A percentile compares a stretch with the other conserved stretches of the same genome.
Evolutionary conservation across 2,113 vertebrate genomes (phyloP).

Genomic region (Chiloscyllium plagiosum): DNA sequence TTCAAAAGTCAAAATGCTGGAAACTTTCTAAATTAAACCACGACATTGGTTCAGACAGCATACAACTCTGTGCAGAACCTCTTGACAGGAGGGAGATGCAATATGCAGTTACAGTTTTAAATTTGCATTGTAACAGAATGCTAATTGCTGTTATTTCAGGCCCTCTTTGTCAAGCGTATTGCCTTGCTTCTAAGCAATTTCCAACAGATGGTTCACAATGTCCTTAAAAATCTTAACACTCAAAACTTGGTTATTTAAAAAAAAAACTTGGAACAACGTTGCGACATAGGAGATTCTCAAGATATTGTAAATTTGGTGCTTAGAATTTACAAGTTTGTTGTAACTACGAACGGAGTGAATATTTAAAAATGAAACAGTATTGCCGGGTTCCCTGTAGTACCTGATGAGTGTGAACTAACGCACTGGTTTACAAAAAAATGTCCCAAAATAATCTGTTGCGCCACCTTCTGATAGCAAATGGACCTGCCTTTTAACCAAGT

Average conservation of each 20-base stretch:
- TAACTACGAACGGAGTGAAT: not conserved
- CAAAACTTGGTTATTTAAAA: not conserved
- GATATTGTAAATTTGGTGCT: not conserved
- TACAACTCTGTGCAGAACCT: not conserved
- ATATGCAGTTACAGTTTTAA: not conserved
- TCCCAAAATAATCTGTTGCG: constrained; percentile 7
- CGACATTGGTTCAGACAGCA: not conserved
- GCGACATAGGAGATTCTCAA: not conserved
- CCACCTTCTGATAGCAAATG: constrained; percentile 3
- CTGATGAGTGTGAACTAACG: not conserved
- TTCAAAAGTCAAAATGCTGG: not conserved
- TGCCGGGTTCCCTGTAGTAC: not conserved
- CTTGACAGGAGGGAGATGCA: not conserved
- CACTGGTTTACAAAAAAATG: no score
- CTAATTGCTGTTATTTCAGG: no score
- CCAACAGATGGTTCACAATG: not conserved
- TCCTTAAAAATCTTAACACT: not conserved
- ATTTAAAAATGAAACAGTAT: not conserved
- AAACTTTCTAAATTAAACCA: not conserved
- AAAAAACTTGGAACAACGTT: not conserved
- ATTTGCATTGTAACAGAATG: not conserved
- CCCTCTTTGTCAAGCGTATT: not conserved
- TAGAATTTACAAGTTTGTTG: not conserved
- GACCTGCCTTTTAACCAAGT: not conserved
- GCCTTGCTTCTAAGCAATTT: not conserved